A percentile compares a stretch with the other conserved stretches of the same genome.
Conservation (phyloP, 2,113 vertebrate genomes). For the Thamnophis sirtalis region DNA sequence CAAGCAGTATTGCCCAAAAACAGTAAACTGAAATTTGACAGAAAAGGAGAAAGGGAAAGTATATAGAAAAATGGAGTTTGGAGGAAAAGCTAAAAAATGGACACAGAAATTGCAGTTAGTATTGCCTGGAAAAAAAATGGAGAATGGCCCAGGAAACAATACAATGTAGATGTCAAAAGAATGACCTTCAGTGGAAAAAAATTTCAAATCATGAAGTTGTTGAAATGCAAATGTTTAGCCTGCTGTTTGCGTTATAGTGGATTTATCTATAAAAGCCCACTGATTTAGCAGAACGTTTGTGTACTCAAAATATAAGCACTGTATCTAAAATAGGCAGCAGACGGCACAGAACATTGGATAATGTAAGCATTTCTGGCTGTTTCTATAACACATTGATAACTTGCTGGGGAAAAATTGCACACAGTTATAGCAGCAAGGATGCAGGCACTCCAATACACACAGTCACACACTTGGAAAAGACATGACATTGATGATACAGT, state of each 20-base stretch:
- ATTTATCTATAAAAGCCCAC: neutral
- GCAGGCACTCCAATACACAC: neutral
- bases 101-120: neutral
- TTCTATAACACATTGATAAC: neutral
- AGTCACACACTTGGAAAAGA: neutral
- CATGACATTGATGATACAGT: neutral
- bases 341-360: accelerated
- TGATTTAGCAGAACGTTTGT: neutral
- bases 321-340: neutral
- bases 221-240: neutral
- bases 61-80: neutral
- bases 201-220: neutral
- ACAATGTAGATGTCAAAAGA: neutral
- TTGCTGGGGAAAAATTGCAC: neutral
- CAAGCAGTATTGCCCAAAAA: conserved; percentile 49
- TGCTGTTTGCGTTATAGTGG: accelerated
- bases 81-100: neutral
- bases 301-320: neutral
- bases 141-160: neutral
- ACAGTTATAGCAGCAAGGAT: neutral
- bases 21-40: conserved; percentile 31
- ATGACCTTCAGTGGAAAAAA: conserved; percentile 17
- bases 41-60: neutral
- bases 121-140: neutral
- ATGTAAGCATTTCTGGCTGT: neutral